These are phyloP conservation scores for Hycleus cichorii DNA, from an alignment of 1,140 invertebrate genomes.

Conservation along the genomic window DNA sequence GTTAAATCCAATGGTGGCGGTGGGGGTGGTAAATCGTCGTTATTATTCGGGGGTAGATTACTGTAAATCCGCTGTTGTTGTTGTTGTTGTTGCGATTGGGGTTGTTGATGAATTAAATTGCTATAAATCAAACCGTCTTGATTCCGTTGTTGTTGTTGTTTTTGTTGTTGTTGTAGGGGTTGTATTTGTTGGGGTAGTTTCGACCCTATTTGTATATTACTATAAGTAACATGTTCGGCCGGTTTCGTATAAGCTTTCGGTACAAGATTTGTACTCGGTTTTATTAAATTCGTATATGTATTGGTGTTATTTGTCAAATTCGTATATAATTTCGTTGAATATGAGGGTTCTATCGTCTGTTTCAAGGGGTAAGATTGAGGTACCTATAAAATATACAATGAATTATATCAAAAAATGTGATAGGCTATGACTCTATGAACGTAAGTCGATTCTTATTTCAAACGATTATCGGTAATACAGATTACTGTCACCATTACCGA, in stretches of 20 bases:
- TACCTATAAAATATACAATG: constrained; percentile 25
- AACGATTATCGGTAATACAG: too few species aligned
- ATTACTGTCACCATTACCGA: background rate
- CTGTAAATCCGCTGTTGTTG: constrained; percentile 41
- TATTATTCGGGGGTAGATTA: constrained; percentile 42
- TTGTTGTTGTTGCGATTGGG: background rate
- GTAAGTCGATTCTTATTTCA: too few species aligned
- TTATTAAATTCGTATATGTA: constrained; percentile 18
- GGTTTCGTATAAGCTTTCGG: constrained; percentile 42
- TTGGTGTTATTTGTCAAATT: constrained; percentile 33
- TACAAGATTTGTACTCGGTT: constrained; percentile 30
- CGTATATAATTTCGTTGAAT: constrained; percentile 34
- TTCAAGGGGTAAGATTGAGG: constrained; percentile 40
- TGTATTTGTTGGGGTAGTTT: background rate
- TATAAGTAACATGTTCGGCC: constrained; percentile 39
- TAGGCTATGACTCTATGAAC: too few species aligned
- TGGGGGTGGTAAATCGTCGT: constrained; percentile 51
- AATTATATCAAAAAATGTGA: too few species aligned
- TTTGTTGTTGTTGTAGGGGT: background rate
- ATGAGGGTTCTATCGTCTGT: constrained; percentile 41
- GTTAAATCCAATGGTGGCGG: constrained; percentile 41
- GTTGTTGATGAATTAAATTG: constrained; percentile 44
- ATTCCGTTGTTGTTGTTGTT: constrained; percentile 30
- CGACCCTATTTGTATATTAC: constrained; percentile 32
- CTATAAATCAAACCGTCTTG: constrained; percentile 49